A percentile compares a stretch with the other conserved stretches of the same genome.
Evolutionary conservation across 2,888 invertebrate species (phyloP).

Genomic region (Phaedon cochleariae): DNA sequence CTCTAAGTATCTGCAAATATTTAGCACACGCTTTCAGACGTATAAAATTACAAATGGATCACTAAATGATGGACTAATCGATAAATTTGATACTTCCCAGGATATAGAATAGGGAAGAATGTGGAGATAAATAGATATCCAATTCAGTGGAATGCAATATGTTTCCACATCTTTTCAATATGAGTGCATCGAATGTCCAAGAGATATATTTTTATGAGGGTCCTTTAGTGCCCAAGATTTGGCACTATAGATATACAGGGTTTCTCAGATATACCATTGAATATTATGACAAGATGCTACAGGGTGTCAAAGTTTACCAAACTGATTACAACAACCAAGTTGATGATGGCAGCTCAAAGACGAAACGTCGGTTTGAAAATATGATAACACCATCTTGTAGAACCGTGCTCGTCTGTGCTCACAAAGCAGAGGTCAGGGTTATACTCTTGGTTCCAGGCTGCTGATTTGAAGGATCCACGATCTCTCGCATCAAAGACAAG

Average conservation of each 20-base stretch:
- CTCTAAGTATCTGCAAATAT: constrained; percentile 55
- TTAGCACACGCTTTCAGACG: constrained; percentile 51
- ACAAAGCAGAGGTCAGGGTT: constrained; percentile 2
- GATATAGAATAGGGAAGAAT: constrained; percentile 10
- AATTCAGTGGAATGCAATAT: constrained; percentile 8
- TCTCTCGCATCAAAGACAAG: constrained; percentile 39
- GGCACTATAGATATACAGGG: too few species aligned
- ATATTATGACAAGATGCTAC: too few species aligned
- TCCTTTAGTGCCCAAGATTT: too few species aligned
- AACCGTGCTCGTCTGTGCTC: too few species aligned
- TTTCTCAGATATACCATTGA: too few species aligned
- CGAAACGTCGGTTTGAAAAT: too few species aligned
- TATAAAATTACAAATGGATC: constrained; percentile 56
- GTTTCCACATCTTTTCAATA: constrained; percentile 2
- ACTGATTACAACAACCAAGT: too few species aligned
- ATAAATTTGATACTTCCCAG: constrained; percentile 27
- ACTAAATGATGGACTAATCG: constrained; percentile 31
- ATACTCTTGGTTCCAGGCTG: constrained; percentile 1
- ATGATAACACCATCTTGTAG: too few species aligned
- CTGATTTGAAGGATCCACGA: constrained; percentile 31
- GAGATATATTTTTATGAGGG: too few species aligned
- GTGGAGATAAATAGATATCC: constrained; percentile 22
- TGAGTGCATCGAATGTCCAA: neutral
- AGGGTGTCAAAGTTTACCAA: too few species aligned
- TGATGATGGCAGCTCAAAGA: too few species aligned